Evolutionary conservation across 2,888 invertebrate species (phyloP).

Genomic region (Ligdia adustata): DNA sequence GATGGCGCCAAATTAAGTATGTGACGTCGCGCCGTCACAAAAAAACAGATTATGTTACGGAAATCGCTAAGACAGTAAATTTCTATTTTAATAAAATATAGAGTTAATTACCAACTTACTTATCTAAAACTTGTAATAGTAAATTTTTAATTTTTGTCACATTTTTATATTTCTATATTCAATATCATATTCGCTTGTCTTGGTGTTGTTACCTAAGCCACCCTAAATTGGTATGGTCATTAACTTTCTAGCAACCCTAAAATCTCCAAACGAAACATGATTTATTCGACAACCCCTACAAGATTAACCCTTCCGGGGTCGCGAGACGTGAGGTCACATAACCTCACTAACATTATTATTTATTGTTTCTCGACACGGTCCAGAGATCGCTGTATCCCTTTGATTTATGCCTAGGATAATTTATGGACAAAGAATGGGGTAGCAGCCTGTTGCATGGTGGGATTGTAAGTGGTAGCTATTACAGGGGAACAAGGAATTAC

Average conservation of each 20-base stretch:
- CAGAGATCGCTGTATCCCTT: slow-evolving; percentile 23
- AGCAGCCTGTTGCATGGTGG: slow-evolving; percentile 19
- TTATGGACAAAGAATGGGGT: slow-evolving; percentile 27
- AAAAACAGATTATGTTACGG: no score
- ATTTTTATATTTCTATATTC: no score
- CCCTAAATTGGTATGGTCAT: no score
- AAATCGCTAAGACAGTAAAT: no score
- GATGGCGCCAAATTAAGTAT: no score
- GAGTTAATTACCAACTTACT: no score
- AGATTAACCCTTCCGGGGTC: slow-evolving; percentile 81
- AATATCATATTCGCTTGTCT: no score
- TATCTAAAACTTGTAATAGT: no score
- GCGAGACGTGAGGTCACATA: slow-evolving; percentile 59
- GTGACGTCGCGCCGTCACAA: no score
- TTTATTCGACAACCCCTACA: slow-evolving; percentile 78
- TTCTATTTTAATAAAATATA: no score
- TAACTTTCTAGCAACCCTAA: slow-evolving; percentile 70
- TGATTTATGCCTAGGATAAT: slow-evolving; percentile 30
- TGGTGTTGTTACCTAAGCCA: no score
- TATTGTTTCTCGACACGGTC: slow-evolving; percentile 62
- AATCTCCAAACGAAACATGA: slow-evolving; percentile 65
- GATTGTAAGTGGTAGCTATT: slow-evolving; percentile 9
- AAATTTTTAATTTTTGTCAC: no score
- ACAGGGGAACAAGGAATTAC: slow-evolving; percentile 1
- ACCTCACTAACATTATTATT: slow-evolving; percentile 62